phyloP scores from a whole-genome alignment of 37 sponge, comb jelly and placozoan species.

The Mnemiopsis leidyi region DNA sequence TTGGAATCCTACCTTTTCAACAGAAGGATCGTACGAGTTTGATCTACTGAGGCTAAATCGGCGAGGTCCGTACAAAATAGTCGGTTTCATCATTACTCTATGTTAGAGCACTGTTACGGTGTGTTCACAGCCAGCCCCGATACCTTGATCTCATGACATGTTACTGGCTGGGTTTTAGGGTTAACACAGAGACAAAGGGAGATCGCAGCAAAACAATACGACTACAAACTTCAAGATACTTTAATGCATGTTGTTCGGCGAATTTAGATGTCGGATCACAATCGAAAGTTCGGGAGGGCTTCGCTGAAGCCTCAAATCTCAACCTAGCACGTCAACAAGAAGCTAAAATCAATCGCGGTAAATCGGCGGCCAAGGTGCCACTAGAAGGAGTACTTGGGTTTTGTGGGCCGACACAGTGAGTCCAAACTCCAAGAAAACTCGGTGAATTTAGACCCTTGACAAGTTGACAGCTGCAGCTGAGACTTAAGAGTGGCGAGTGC shows the following conservation, averaged over 20 bases:
- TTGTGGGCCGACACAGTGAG: no score
- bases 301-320: not conserved
- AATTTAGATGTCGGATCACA: not conserved
- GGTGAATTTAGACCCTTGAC: no score
- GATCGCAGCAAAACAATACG: not conserved
- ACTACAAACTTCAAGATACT: not conserved
- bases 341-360: not conserved
- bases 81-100: conserved; percentile 7
- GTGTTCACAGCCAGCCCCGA: no score
- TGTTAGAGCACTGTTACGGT: no score
- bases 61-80: conserved; percentile 6
- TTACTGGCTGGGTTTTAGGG: no score
- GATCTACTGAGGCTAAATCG: not conserved
- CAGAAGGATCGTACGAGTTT: not conserved
- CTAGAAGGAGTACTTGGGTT: no score
- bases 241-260: not conserved
- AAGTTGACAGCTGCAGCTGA: no score
- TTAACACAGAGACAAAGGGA: not conserved
- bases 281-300: not conserved
- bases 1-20: not conserved
- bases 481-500: no score
- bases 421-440: no score
- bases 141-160: no score
- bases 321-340: not conserved
- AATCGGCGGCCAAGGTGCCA: not conserved